phyloP scores from a whole-genome alignment of 2,888 invertebrate species.

The Aquatica leii region DNA sequence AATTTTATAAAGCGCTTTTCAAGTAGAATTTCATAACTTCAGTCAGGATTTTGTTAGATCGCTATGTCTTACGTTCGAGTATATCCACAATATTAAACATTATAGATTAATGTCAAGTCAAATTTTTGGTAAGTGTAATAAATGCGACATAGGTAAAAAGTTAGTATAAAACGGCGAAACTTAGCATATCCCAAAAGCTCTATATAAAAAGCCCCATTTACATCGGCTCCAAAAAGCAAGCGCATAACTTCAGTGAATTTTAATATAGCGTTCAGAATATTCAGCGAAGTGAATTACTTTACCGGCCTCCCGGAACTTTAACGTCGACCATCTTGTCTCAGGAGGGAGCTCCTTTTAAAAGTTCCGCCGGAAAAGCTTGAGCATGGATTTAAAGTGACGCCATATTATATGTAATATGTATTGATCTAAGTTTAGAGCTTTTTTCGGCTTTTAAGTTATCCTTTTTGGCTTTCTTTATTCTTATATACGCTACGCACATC shows the following conservation, averaged over 20 bases:
- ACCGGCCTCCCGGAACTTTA: constrained; percentile 41
- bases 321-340: constrained; percentile 57
- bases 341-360: constrained; percentile 58
- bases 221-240: constrained; percentile 52
- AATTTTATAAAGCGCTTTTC: too few relatives aligned
- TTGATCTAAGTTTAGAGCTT: constrained; percentile 47
- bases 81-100: constrained; percentile 14
- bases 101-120: constrained; percentile 23
- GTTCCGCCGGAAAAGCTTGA: constrained; percentile 52
- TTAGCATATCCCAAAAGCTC: constrained; percentile 38
- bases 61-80: background rate
- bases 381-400: constrained; percentile 56
- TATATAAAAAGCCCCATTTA: constrained; percentile 56
- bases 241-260: constrained; percentile 50
- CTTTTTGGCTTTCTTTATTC: constrained; percentile 34
- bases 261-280: constrained; percentile 53
- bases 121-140: constrained; percentile 18
- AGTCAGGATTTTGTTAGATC: too few relatives aligned
- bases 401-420: constrained; percentile 57
- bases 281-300: constrained; percentile 56
- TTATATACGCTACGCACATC: constrained; percentile 28
- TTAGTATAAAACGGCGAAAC: constrained; percentile 21
- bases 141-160: constrained; percentile 16
- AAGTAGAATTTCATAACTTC: too few relatives aligned
- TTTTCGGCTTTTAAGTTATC: constrained; percentile 38